These are phyloP conservation scores for Megathymus violae DNA, from an alignment of 1,140 invertebrate genomes.

Conservation along the genomic window DNA sequence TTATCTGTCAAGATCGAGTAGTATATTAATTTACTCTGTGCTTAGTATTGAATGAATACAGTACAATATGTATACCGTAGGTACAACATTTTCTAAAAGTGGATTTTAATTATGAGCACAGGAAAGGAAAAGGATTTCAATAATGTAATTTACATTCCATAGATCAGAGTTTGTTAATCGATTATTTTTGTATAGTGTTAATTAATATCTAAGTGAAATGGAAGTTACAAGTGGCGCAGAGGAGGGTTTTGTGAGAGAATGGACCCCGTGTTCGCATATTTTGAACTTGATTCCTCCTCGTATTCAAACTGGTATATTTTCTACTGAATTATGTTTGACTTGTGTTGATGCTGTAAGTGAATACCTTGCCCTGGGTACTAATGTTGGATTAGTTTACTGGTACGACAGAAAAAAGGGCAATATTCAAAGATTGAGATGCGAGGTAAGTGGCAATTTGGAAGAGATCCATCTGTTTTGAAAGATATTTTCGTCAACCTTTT, in stretches of 20 bases:
- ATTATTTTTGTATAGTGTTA: background rate
- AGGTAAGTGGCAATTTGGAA: constrained; percentile 84
- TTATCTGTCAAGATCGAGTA: too few species aligned
- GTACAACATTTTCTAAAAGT: too few species aligned
- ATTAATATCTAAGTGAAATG: constrained; percentile 50
- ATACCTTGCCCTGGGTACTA: constrained; percentile 93
- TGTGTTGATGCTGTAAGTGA: constrained; percentile 92
- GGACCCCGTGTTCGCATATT: constrained; percentile 91
- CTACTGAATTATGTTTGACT: constrained; percentile 91
- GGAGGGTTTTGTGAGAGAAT: constrained; percentile 89
- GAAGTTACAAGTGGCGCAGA: constrained; percentile 83
- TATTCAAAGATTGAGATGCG: constrained; percentile 90
- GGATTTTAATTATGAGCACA: constrained; percentile 1
- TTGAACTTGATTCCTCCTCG: constrained; percentile 91
- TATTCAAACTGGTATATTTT: constrained; percentile 91
- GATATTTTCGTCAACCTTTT: constrained; percentile 44
- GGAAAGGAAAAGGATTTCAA: constrained; percentile 7
- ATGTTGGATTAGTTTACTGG: constrained; percentile 94
- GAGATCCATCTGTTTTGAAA: constrained; percentile 41
- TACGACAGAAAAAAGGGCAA: constrained; percentile 90
- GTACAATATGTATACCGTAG: too few species aligned
- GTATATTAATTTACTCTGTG: too few species aligned
- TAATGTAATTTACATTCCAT: background rate
- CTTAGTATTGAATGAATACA: too few species aligned
- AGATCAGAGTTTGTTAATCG: background rate